Evolutionary conservation across 2,888 invertebrate species (phyloP).

Genomic region (Trissolcus japonicus): DNA sequence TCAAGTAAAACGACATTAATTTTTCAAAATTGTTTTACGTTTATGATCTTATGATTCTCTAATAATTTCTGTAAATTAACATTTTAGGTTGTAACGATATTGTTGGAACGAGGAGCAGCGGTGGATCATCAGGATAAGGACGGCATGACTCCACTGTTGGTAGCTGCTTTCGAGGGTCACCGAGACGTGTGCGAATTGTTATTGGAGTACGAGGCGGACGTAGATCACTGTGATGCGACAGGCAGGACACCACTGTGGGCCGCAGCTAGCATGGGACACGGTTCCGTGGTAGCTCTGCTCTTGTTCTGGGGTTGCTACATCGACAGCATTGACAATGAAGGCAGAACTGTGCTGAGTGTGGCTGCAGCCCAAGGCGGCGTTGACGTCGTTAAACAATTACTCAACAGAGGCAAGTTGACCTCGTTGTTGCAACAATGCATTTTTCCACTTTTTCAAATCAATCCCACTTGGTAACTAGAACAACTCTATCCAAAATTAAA

Average conservation of each 20-base stretch:
- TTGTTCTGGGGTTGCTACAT: slow-evolving; percentile 97
- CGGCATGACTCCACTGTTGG: slow-evolving; percentile 90
- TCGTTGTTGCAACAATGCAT: slow-evolving; percentile 17
- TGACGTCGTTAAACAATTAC: slow-evolving; percentile 91
- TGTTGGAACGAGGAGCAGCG: slow-evolving; percentile 89
- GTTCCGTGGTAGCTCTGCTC: slow-evolving; percentile 88
- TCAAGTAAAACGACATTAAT: too few relatives aligned
- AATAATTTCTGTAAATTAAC: background rate
- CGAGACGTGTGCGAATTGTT: slow-evolving; percentile 88
- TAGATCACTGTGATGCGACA: slow-evolving; percentile 91
- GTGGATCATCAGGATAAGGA: slow-evolving; percentile 91
- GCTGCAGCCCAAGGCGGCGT: slow-evolving; percentile 92
- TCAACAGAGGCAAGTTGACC: slow-evolving; percentile 84
- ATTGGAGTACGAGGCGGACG: slow-evolving; percentile 90
- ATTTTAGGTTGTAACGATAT: slow-evolving; percentile 80
- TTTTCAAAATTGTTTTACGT: too few relatives aligned
- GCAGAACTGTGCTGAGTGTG: slow-evolving; percentile 91
- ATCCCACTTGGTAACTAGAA: slow-evolving; percentile 3
- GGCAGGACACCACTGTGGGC: slow-evolving; percentile 94
- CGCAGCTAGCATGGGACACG: slow-evolving; percentile 94
- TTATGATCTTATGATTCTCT: too few relatives aligned
- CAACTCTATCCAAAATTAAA: slow-evolving; percentile 1
- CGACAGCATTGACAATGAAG: slow-evolving; percentile 95
- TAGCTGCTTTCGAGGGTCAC: slow-evolving; percentile 96
- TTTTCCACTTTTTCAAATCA: background rate